A percentile compares a stretch with the other conserved stretches of the same genome.
These are phyloP conservation scores for Macrocentrus cingulum DNA, from an alignment of 1,140 invertebrate species.

Conservation along the genomic window DNA sequence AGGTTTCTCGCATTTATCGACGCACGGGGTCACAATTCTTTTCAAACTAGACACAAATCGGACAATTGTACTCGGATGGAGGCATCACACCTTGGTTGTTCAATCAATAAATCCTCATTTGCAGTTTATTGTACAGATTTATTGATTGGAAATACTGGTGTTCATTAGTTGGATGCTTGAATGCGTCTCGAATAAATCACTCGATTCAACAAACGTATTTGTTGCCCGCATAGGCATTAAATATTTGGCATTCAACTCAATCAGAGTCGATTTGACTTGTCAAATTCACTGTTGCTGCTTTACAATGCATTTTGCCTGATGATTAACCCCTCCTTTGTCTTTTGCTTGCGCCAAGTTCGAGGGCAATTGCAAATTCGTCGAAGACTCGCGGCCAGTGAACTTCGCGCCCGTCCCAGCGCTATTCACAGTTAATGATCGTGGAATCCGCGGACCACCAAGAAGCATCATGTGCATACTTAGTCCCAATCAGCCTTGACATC, in stretches of 20 bases:
- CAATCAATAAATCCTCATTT: neutral
- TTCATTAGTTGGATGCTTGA: too few species aligned
- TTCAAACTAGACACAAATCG: neutral
- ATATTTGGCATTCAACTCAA: neutral
- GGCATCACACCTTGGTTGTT: neutral
- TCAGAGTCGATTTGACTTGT: conserved; percentile 4
- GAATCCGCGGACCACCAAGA: conserved; percentile 8
- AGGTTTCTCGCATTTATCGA: neutral
- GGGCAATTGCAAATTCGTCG: conserved; percentile 22
- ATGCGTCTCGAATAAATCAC: too few species aligned
- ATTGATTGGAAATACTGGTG: too few species aligned
- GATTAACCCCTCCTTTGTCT: neutral
- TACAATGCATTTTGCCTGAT: conserved; percentile 1
- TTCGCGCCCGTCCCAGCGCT: conserved; percentile 1
- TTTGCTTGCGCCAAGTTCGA: conserved; percentile 13
- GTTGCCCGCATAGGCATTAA: too few species aligned
- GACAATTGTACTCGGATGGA: neutral
- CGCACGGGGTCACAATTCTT: conserved; percentile 4
- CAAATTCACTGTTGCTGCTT: neutral
- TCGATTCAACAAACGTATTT: too few species aligned
- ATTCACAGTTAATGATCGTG: conserved; percentile 13
- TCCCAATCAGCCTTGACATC: too few species aligned
- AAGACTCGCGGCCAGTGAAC: conserved; percentile 12
- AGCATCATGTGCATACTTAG: neutral
- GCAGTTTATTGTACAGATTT: too few species aligned